Base-by-base conservation (phyloP, 2,888 invertebrate genomes). In the Eristalis tenax region DNA sequence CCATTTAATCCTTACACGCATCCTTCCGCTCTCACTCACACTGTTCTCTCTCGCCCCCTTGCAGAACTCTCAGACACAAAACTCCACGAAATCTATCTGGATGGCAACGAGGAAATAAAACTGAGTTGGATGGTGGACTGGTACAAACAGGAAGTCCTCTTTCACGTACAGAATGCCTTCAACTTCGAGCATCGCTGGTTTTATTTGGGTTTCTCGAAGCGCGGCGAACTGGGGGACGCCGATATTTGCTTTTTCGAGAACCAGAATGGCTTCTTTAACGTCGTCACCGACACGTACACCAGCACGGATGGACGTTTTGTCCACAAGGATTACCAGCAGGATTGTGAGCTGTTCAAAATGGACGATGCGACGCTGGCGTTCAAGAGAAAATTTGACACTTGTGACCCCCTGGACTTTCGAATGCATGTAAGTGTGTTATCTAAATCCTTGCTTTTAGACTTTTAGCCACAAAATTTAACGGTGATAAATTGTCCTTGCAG, bases 211-310 rank as follows among this genome's bases (percentile, higher is more conserved):
- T 98, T 98, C 93, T 98, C 98, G 1, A 95, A 97, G 90, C 95
- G 96, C 81, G 98, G 98, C 0, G 94, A 95, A 64, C 90, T 95
- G 3, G 94, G 94, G 83, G 95, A 95, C 59, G 96, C 97, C 0
- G 98, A 98, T 93, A 95, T 97, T 84, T 98, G 98, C 90, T 93
- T 98, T 64, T 94, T 97, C 77, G 97, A 97, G 96, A 94, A 95
- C 68, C 93, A 93, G 86, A 92, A 92, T 89, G 93, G 93, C 8
- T 92, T 93, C 84, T 93, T 93, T 70, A 93, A 93, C 80, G 91
- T 92, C 64, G 93, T 93, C 10, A 92, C 97, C 96, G 97, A 98
- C 91, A 95, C 96, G 78, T 95, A 96, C 93, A 95, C 96, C 0
- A 95, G 96, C 89, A 92, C 94, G 10, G 92, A 95, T 71, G 97